Conservation (phyloP, 2,113 vertebrate genomes). For the Pluvialis apricaria region DNA sequence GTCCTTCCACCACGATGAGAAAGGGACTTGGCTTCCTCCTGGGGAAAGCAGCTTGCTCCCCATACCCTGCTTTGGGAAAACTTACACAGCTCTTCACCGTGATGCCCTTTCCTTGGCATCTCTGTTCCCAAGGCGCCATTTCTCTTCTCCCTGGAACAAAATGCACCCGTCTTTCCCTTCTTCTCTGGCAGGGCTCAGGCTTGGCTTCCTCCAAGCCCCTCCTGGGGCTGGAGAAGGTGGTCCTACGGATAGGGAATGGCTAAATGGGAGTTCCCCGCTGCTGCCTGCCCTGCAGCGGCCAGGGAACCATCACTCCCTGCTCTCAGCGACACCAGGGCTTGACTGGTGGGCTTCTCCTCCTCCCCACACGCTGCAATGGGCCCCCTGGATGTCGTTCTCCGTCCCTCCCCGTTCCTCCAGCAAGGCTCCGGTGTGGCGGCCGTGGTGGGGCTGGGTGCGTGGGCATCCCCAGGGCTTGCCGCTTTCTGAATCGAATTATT, state of each 20-base stretch:
- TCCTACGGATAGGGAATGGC: background rate
- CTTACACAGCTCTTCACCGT: background rate
- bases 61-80: background rate
- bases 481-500: conserved; percentile 47
- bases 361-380: fast-evolving
- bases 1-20: background rate
- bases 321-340: background rate
- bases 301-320: background rate
- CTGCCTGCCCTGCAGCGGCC: background rate
- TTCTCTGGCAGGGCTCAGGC: background rate
- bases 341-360: background rate
- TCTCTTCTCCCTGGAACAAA: background rate
- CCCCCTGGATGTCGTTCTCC: background rate
- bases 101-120: background rate
- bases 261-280: background rate
- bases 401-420: fast-evolving
- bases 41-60: background rate
- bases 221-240: background rate
- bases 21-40: background rate
- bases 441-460: background rate
- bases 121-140: background rate
- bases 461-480: background rate
- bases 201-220: background rate
- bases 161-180: background rate
- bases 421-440: background rate